phyloP scores from a whole-genome alignment of 2,797 vertebrate species.

The Myiotriccus ornatus region DNA sequence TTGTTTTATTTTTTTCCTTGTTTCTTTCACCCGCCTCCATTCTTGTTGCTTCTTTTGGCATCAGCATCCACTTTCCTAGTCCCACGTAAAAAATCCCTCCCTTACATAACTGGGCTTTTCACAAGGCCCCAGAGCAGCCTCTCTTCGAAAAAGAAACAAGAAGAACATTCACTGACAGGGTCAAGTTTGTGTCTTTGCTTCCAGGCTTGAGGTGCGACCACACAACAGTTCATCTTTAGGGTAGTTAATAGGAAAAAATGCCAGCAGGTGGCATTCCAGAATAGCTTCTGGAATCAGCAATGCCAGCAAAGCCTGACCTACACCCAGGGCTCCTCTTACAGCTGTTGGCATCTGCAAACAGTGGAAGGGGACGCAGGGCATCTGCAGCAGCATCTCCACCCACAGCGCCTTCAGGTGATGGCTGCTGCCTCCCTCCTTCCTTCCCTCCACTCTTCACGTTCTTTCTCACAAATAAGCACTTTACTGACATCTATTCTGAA shows the following conservation, averaged over 20 bases:
- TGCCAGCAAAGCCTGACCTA: neutral
- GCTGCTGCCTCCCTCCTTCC: neutral
- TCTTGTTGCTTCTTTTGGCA: neutral
- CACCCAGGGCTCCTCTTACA: neutral
- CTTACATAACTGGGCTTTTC: neutral
- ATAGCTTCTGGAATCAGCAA: neutral
- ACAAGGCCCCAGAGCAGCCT: neutral
- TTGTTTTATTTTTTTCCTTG: neutral
- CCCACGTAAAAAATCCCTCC: neutral
- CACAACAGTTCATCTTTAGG: neutral
- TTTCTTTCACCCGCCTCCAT: neutral
- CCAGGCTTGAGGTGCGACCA: neutral
- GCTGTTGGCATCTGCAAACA: neutral
- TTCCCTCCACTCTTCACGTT: neutral
- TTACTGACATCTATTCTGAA: neutral
- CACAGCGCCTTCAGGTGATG: neutral
- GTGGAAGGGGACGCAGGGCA: neutral
- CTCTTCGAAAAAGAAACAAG: neutral
- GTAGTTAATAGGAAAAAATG: neutral
- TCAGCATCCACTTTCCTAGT: rapidly evolving
- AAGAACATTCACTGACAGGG: neutral
- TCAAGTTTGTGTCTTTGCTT: neutral
- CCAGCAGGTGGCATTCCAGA: slow-evolving; percentile 59
- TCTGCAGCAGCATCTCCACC: neutral
- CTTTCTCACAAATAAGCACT: neutral